Evolutionary conservation across 2,888 invertebrate species (phyloP).

Genomic region (Galeruca laticollis): DNA sequence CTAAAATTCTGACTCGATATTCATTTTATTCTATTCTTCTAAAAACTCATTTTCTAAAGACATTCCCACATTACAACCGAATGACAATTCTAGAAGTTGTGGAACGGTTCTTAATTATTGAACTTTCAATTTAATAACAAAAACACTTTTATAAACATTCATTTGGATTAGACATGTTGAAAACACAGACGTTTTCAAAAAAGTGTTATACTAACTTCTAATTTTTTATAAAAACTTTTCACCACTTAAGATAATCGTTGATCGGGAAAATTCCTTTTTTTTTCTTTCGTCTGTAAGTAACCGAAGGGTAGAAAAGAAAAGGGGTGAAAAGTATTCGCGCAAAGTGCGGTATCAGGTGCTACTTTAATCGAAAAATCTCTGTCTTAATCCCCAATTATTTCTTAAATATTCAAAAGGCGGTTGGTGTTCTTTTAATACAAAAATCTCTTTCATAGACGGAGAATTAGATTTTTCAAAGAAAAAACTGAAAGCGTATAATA

Average conservation of each 20-base stretch:
- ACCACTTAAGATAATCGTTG: conserved; percentile 31
- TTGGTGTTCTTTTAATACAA: conserved; percentile 44
- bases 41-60: too few relatives aligned
- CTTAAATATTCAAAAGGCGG: conserved; percentile 58
- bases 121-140: too few relatives aligned
- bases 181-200: background rate
- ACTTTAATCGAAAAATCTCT: conserved; percentile 61
- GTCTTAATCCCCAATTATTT: conserved; percentile 61
- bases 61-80: too few relatives aligned
- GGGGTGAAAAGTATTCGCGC: conserved; percentile 49
- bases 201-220: conserved; percentile 4
- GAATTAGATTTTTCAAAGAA: background rate
- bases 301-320: conserved; percentile 40
- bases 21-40: too few relatives aligned
- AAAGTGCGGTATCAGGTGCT: conserved; percentile 59
- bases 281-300: conserved; percentile 29
- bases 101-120: too few relatives aligned
- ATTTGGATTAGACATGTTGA: too few relatives aligned
- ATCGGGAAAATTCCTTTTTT: conserved; percentile 33
- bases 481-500: too few relatives aligned
- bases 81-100: too few relatives aligned
- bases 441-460: conserved; percentile 38
- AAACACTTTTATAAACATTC: too few relatives aligned
- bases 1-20: too few relatives aligned
- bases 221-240: conserved; percentile 30